Base-by-base conservation (phyloP, 2,797 vertebrate genomes). In the Ataeniobius toweri region DNA sequence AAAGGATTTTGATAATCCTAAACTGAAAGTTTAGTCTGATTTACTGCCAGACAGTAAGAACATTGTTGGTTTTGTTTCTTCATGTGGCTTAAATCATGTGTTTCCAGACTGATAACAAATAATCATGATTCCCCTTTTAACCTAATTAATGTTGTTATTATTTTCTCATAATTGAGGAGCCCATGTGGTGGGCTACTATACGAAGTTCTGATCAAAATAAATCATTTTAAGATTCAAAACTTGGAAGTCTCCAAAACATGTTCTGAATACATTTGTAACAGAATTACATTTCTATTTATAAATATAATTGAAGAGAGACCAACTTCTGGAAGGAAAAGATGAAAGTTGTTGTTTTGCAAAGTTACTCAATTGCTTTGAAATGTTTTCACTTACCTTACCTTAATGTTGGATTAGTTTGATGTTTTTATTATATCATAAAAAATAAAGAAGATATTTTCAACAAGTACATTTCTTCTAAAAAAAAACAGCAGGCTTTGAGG, bases 321-420 rank as follows among this genome's bases (percentile, higher is more conserved):
- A 6, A 5, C 24, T 2, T 44, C 22, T 24, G 20, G 3, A 41
- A 44, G 8, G 22, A 41, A 44, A 63, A 41, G 20, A 13, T 67
- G 39, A 67, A 22, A 67, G 63, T 12, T 67, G 36, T 67, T 67
- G 63, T 67, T 67, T 67, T 67, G 36, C 20, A 67, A 67, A 67
- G 63, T 24, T 10, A 67, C 22, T 9, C 20, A 67, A 4, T 24
- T 41, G 20, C 63, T 67, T 63, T 63, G 28, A 63, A 31, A n/a
- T 44, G 41, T 39, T 41, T 63, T 63, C 31, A 39, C 20, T 67
- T 41, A 44, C 20, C 63, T 39, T 65, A 9, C 22, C n/a, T 13
- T 13, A 59, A 26, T 28, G n/a, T 69, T 46, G 2, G 2, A 7
- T 46, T 26, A 46, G 24, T 69, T 46, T 69, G 12, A 46, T 46